Base-by-base conservation (phyloP, 2,113 vertebrate species). In the Rhynchomys soricoides region DNA sequence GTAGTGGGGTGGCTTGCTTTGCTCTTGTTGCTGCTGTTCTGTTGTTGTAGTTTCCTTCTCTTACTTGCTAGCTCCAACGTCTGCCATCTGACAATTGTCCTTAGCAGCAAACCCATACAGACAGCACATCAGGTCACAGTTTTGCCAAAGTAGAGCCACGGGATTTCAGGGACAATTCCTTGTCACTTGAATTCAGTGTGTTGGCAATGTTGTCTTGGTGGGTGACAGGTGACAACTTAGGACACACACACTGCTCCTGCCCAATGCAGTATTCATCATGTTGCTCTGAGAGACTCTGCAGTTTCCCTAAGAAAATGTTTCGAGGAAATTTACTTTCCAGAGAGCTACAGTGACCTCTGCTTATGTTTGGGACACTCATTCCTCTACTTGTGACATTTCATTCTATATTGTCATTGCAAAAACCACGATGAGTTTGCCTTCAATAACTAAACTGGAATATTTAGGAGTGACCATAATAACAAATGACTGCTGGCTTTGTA, bases 181-280 rank as follows among this genome's bases (percentile, higher is more conserved):
- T 24, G 43, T 37, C 9, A 5, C 73, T 71, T 79, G 52, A 29
- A 15, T 75, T 37, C 13, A 43, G 1, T 7, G 2, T n/a, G 31
- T 70, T n/a, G 37, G 8, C 7, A 31, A 43, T 1, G 4, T 1
- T 24, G 2, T 4, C 12, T n/a, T 7, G 5, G 9, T 17, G 70
- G 5, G 9, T 17, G 70, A 66, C 37, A 45, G 7, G 9, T 31
- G 70, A 73, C 29, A 55, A 45, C 1, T 57, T 34, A 43, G 0
- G 22, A 22, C 48, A 13, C 29, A 1, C 11, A 43, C 34, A 48
- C 24, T 31, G 45, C 5, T 13, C 52, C n/a, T 7, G 17, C 31
- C 29, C 40, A 7, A 8, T 10, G 4, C 34, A 5, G 48, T 34
- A 7, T 31, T 66, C 13, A 50, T 75, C 26, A 19, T 8, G 5